Percentiles rank a stretch among this genome's conserved stretches.
Conservation (phyloP, 2,888 invertebrate species). For the Ormyrus pomaceus region DNA sequence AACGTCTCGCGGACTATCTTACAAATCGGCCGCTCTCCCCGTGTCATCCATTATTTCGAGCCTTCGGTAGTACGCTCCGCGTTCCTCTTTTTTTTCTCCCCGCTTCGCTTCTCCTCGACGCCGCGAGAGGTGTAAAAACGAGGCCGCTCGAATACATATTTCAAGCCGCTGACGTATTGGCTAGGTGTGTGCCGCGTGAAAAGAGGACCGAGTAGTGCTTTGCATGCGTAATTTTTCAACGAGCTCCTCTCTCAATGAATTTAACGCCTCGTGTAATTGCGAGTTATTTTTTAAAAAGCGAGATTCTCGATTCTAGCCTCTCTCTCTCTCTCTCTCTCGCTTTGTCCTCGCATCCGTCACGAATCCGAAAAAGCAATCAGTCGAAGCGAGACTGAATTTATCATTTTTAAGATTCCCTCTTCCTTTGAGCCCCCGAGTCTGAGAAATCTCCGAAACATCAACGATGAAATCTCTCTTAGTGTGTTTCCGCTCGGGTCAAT, state of each 20-base stretch:
- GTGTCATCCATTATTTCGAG: constrained; percentile 43
- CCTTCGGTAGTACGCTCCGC: constrained; percentile 21
- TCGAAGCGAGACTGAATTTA: constrained; percentile 14
- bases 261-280: neutral
- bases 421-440: neutral
- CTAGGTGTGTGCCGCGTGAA: neutral
- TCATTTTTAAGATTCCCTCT: constrained; percentile 27
- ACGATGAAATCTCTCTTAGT: constrained; percentile 31
- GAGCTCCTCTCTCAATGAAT: too few species aligned
- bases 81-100: neutral
- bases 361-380: constrained; percentile 34
- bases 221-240: too few species aligned
- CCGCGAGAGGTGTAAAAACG: constrained; percentile 13
- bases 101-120: neutral
- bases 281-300: neutral
- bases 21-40: constrained; percentile 20
- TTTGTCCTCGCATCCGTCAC: constrained; percentile 21
- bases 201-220: constrained; percentile 2
- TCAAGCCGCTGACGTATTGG: neutral
- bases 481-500: neutral
- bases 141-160: neutral
- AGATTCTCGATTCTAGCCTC: constrained; percentile 17
- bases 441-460: constrained; percentile 14
- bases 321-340: neutral
- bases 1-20: constrained; percentile 21